phyloP scores from a whole-genome alignment of 1,140 invertebrate species.

The Sycophila sp. region DNA sequence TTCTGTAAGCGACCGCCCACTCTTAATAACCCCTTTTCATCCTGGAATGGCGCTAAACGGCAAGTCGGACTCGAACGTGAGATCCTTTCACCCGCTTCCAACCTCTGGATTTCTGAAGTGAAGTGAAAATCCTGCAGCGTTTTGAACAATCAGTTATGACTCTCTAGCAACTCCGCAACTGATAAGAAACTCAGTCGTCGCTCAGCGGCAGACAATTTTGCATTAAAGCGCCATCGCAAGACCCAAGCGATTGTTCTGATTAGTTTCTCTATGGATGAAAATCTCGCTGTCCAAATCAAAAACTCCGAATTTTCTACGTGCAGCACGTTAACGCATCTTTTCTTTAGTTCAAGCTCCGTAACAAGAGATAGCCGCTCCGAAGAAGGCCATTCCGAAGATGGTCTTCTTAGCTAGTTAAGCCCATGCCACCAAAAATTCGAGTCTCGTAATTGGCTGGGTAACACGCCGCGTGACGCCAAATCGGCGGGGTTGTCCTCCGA shows the following conservation, averaged over 20 bases:
- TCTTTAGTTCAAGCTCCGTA: too few relatives aligned
- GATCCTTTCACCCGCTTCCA: neutral
- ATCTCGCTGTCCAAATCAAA: too few relatives aligned
- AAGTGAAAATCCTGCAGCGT: neutral
- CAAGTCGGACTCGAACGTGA: neutral
- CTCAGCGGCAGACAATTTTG: neutral
- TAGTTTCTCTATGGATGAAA: neutral
- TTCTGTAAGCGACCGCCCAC: neutral
- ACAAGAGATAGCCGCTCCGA: neutral
- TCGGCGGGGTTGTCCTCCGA: conserved; percentile 15
- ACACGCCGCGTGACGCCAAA: neutral
- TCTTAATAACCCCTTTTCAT: neutral
- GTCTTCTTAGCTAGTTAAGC: neutral
- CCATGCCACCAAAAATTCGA: neutral
- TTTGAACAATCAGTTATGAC: too few relatives aligned
- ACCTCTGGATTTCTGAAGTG: neutral
- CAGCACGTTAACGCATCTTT: too few relatives aligned
- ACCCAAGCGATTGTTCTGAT: neutral
- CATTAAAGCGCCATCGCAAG: neutral
- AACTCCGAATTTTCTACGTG: too few relatives aligned
- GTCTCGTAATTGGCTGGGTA: neutral
- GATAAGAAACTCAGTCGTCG: neutral
- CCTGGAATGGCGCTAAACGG: neutral
- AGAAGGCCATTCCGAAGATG: neutral
- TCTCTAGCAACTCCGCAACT: neutral